A percentile compares a stretch with the other conserved stretches of the same genome.
Conservation (phyloP, 2,113 vertebrate species). For the Chloropsis hardwickii region DNA sequence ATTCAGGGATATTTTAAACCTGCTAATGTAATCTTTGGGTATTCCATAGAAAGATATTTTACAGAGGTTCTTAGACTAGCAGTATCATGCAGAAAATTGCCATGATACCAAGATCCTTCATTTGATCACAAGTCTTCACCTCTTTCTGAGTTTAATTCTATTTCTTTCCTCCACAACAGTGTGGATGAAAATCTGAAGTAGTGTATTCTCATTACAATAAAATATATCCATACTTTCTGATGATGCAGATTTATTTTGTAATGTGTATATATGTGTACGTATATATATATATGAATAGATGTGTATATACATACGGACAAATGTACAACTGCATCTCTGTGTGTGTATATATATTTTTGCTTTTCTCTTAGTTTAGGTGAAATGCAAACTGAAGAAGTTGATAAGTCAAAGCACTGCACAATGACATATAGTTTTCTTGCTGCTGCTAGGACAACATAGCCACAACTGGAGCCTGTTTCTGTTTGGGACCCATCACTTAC, state of each 20-base stretch:
- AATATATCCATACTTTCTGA: background rate
- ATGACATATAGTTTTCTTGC: background rate
- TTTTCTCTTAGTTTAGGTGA: background rate
- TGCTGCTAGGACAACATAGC: background rate
- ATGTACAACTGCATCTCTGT: fast-evolving
- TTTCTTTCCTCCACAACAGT: background rate
- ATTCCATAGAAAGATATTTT: background rate
- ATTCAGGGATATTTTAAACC: background rate
- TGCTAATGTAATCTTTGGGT: background rate
- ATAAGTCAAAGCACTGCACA: background rate
- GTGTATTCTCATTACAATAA: background rate
- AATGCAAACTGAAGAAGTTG: background rate
- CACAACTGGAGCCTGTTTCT: background rate
- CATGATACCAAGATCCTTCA: background rate
- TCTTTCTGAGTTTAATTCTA: background rate
- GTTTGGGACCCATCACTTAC: fast-evolving
- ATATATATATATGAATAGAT: background rate
- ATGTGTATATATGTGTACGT: background rate
- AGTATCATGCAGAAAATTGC: background rate
- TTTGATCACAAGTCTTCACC: background rate
- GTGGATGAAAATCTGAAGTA: background rate
- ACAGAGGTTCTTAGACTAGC: background rate
- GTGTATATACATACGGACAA: background rate
- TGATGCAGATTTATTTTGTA: background rate
- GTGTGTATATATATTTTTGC: no score